Percentiles rank a stretch among this genome's conserved stretches.
These are phyloP conservation scores for Helicorthomorpha holstii DNA, from an alignment of 1,140 invertebrate species.

Conservation along the genomic window DNA sequence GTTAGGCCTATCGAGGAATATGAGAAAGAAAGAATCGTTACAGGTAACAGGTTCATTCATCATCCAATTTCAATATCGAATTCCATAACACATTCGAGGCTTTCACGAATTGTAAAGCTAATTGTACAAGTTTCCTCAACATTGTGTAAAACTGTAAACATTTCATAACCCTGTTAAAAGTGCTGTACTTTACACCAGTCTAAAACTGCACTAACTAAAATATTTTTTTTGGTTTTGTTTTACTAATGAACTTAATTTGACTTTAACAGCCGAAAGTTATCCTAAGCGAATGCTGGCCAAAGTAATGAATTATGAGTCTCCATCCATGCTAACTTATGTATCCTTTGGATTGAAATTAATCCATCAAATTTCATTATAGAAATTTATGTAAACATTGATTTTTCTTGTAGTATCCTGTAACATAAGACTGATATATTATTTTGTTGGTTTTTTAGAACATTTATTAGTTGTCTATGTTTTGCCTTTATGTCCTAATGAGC, in stretches of 20 bases:
- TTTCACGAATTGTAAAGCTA: too few relatives aligned
- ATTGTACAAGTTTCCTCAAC: too few relatives aligned
- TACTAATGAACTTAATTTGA: not conserved
- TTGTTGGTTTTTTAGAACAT: too few relatives aligned
- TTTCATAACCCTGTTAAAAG: not conserved
- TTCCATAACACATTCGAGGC: not conserved
- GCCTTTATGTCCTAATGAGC: too few relatives aligned
- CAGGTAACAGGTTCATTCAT: constrained; percentile 18
- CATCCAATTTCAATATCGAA: not conserved
- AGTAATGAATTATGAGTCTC: constrained; percentile 28
- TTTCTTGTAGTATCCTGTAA: not conserved
- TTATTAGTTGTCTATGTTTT: too few relatives aligned
- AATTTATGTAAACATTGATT: not conserved
- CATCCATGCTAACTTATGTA: constrained; percentile 28
- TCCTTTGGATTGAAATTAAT: constrained; percentile 17
- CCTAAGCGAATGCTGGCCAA: constrained; percentile 27
- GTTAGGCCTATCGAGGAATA: constrained; percentile 28
- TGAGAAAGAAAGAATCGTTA: constrained; percentile 27
- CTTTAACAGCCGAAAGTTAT: constrained; percentile 13
- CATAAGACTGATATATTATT: too few relatives aligned
- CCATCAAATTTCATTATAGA: too few relatives aligned
- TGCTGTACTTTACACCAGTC: too few relatives aligned
- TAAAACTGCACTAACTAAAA: not conserved
- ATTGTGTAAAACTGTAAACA: not conserved
- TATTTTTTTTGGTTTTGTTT: not conserved